A percentile compares a stretch with the other conserved stretches of the same genome.
These are phyloP conservation scores for Erythrocercus mccallii DNA, from an alignment of 2,113 vertebrate species.

Conservation along the genomic window DNA sequence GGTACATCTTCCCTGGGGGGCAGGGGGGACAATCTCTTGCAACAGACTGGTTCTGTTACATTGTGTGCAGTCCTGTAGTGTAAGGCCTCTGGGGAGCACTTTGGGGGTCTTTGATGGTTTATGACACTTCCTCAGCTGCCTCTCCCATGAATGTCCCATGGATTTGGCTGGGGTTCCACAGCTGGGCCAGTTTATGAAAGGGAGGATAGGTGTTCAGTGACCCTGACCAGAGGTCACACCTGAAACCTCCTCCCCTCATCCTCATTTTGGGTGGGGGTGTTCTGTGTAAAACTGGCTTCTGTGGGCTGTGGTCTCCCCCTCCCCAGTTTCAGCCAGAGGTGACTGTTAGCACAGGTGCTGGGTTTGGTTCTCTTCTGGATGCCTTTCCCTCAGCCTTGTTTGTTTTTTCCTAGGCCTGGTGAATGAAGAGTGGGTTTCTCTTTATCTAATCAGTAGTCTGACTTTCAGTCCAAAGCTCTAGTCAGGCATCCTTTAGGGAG, in stretches of 20 bases:
- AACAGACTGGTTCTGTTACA: neutral
- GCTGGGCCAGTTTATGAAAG: neutral
- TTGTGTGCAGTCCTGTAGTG: too few species aligned
- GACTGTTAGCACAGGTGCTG: fast-evolving
- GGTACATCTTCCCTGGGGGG: neutral
- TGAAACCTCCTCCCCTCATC: neutral
- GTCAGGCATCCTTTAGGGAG: neutral
- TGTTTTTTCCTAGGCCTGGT: neutral
- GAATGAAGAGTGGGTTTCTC: neutral
- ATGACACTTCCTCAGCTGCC: too few species aligned
- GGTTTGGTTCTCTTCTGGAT: neutral
- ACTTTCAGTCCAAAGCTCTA: neutral
- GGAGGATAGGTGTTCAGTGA: neutral
- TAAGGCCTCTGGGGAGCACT: neutral
- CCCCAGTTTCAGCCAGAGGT: neutral
- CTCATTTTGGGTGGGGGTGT: neutral
- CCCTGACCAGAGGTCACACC: neutral
- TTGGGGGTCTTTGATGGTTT: neutral
- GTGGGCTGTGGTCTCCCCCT: neutral
- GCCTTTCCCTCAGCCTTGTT: neutral
- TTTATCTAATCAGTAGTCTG: neutral
- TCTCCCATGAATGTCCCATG: neutral
- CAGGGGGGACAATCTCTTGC: fast-evolving
- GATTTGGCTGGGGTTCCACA: neutral
- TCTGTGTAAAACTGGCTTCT: neutral